phyloP scores from a whole-genome alignment of 2,888 invertebrate species.

The Noctua comes region DNA sequence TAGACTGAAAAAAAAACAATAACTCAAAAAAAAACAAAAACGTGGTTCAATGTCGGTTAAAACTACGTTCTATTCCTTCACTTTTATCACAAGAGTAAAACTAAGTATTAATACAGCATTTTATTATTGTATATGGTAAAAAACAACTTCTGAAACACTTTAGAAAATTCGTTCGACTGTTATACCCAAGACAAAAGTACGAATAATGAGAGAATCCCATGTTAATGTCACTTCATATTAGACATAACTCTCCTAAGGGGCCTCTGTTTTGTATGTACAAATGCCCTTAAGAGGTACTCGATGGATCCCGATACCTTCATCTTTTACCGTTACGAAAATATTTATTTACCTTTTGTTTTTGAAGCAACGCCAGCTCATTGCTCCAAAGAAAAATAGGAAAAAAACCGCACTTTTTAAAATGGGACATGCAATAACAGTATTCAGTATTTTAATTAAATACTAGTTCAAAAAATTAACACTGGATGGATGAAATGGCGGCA shows the following conservation, averaged over 20 bases:
- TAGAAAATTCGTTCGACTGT: neutral
- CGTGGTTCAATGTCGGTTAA: too few relatives aligned
- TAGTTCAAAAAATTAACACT: neutral
- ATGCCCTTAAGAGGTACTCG: neutral
- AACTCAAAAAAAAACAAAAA: too few relatives aligned
- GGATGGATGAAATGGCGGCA: too few relatives aligned
- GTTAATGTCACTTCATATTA: constrained; percentile 16
- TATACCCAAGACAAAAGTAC: neutral
- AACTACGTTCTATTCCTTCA: too few relatives aligned
- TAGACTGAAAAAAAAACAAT: neutral
- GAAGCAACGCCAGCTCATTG: neutral
- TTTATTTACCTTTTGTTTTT: neutral
- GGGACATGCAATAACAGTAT: neutral
- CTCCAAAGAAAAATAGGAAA: neutral
- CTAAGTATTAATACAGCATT: too few relatives aligned
- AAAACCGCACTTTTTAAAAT: neutral
- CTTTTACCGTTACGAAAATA: neutral
- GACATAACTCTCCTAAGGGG: neutral
- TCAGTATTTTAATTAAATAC: neutral
- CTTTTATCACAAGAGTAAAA: too few relatives aligned
- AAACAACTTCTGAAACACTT: neutral
- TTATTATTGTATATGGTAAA: too few relatives aligned
- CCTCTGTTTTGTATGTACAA: neutral
- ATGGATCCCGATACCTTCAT: neutral
- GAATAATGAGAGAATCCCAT: neutral